A percentile compares a stretch with the other conserved stretches of the same genome.
Conservation (phyloP, 2,888 invertebrate species). For the Trypoxylon attenuatum region DNA sequence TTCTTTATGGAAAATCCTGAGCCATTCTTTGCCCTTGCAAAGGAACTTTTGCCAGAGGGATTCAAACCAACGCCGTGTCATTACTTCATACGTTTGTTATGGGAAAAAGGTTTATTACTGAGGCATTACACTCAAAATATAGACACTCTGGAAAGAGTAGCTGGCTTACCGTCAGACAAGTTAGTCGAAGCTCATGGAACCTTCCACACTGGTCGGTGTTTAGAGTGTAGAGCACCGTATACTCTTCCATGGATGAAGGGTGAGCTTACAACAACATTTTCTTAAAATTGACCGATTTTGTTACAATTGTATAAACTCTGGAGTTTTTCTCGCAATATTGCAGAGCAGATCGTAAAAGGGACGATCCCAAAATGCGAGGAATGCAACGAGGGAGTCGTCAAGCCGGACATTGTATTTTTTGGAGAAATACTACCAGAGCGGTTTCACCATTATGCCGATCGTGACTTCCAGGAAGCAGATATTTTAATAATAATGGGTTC, state of each 20-base stretch:
- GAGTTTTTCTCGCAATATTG: neutral
- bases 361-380: slow-evolving; percentile 85
- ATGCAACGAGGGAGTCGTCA: slow-evolving; percentile 86
- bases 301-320: neutral
- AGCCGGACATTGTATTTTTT: slow-evolving; percentile 97
- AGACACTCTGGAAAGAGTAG: slow-evolving; percentile 91
- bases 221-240: slow-evolving; percentile 84
- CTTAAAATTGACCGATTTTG: neutral
- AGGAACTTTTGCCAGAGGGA: slow-evolving; percentile 90
- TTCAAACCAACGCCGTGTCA: slow-evolving; percentile 94
- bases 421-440: slow-evolving; percentile 90
- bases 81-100: slow-evolving; percentile 90
- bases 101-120: slow-evolving; percentile 86
- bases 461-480: slow-evolving; percentile 91
- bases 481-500: slow-evolving; percentile 96
- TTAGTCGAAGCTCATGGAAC: slow-evolving; percentile 97
- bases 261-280: slow-evolving; percentile 55
- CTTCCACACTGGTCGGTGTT: slow-evolving; percentile 91
- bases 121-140: slow-evolving; percentile 94
- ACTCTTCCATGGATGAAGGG: slow-evolving; percentile 91
- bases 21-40: slow-evolving; percentile 94
- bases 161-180: slow-evolving; percentile 88
- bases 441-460: slow-evolving; percentile 82
- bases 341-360: slow-evolving; percentile 84
- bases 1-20: slow-evolving; percentile 92